phyloP scores from a whole-genome alignment of 2,113 vertebrate genomes.

The Lampris incognitus region DNA sequence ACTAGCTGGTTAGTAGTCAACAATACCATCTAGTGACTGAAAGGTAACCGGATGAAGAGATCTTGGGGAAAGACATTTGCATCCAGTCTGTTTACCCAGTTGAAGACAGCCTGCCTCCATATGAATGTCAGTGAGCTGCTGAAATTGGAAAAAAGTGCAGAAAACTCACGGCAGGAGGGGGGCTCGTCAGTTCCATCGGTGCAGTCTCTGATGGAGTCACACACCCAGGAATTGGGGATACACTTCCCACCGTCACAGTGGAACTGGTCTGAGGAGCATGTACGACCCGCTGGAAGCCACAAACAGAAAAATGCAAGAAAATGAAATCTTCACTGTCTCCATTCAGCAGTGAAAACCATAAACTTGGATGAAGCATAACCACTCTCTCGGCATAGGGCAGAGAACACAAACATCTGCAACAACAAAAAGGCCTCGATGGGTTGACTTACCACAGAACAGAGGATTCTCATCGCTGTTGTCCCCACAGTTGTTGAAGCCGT shows the following conservation, averaged over 20 bases:
- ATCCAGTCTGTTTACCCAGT: too few species aligned
- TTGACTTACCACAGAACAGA: constrained; percentile 72
- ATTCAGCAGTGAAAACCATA: background rate
- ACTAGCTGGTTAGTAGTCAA: too few species aligned
- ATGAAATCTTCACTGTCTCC: background rate
- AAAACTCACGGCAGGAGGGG: constrained; percentile 67
- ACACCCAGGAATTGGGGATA: constrained; percentile 72
- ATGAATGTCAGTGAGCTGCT: too few species aligned
- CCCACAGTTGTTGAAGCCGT: constrained; percentile 83
- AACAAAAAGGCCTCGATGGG: background rate
- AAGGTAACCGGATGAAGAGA: too few species aligned
- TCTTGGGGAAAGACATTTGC: too few species aligned
- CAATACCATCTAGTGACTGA: too few species aligned
- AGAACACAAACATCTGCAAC: background rate
- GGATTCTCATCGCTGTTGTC: constrained; percentile 82
- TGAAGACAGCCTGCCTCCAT: too few species aligned
- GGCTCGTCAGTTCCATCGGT: constrained; percentile 80
- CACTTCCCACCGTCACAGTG: constrained; percentile 74
- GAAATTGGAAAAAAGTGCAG: background rate
- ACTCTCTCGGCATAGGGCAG: background rate
- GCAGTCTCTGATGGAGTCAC: constrained; percentile 73
- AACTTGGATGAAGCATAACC: background rate
- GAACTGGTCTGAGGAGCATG: constrained; percentile 69
- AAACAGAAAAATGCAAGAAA: constrained; percentile 1
- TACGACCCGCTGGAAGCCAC: constrained; percentile 56